These are phyloP conservation scores for Polietes domitor DNA, from an alignment of 2,888 invertebrate genomes.

Conservation along the genomic window DNA sequence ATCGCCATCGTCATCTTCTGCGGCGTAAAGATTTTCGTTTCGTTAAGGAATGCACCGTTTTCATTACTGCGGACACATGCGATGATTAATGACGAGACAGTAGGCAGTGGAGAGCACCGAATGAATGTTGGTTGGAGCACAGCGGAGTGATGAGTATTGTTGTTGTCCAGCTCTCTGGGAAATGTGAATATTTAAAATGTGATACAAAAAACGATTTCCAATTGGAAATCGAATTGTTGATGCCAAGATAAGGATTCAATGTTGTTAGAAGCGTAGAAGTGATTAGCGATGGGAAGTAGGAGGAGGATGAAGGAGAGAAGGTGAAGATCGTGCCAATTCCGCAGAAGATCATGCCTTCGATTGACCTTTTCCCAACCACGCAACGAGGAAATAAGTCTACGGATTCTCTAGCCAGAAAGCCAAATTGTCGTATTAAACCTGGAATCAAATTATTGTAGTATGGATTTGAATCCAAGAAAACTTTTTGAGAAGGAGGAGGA, in stretches of 20 bases:
- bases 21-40: constrained; percentile 36
- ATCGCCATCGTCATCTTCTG: constrained; percentile 32
- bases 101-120: constrained; percentile 6
- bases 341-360: too few relatives aligned
- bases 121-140: neutral
- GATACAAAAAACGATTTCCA: constrained; percentile 36
- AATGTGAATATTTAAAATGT: constrained; percentile 64
- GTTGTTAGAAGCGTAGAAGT: neutral
- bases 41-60: constrained; percentile 62
- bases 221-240: constrained; percentile 32
- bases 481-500: too few relatives aligned
- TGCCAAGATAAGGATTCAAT: constrained; percentile 1
- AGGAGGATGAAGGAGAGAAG: neutral
- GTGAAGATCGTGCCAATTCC: neutral
- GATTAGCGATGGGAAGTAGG: neutral
- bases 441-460: too few relatives aligned
- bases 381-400: too few relatives aligned
- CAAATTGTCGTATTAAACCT: too few relatives aligned
- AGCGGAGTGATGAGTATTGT: neutral
- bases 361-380: too few relatives aligned
- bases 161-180: constrained; percentile 18
- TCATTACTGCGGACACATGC: constrained; percentile 66
- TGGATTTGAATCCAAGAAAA: too few relatives aligned
- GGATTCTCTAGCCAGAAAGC: too few relatives aligned
- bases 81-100: constrained; percentile 66